Evolutionary conservation across 2,113 vertebrate genomes (phyloP).

Genomic region (Nannobrachium achirus): DNA sequence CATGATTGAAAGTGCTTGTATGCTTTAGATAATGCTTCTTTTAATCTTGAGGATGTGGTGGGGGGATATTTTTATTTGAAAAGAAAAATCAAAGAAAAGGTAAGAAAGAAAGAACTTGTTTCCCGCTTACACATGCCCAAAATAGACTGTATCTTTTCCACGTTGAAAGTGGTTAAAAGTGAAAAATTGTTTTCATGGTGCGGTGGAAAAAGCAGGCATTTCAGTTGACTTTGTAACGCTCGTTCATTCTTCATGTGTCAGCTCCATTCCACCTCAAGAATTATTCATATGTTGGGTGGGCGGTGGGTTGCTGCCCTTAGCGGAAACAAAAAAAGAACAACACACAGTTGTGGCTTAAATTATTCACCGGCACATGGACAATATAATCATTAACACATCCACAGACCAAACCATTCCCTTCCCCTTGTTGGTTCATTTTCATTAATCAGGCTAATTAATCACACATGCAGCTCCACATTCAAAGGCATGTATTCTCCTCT

Average conservation of each 20-base stretch:
- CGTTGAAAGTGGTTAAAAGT: background rate
- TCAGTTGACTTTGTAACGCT: background rate
- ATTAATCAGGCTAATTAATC: constrained; percentile 6
- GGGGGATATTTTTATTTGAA: too few species aligned
- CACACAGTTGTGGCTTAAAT: constrained; percentile 1
- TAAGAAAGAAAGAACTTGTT: too few species aligned
- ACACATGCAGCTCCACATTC: background rate
- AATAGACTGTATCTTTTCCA: too few species aligned
- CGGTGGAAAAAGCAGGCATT: background rate
- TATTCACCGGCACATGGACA: background rate
- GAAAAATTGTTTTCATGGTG: background rate
- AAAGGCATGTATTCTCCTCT: background rate
- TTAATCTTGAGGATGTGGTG: too few species aligned
- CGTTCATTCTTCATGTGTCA: background rate
- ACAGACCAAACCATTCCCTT: background rate
- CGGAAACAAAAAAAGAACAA: background rate
- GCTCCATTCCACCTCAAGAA: background rate
- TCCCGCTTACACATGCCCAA: too few species aligned
- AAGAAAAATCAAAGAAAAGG: too few species aligned
- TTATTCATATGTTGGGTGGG: background rate
- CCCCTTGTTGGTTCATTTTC: background rate
- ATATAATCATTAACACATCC: background rate
- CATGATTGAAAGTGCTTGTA: too few species aligned
- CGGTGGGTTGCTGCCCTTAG: background rate
- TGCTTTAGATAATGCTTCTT: too few species aligned